Evolutionary conservation across 2,797 vertebrate genomes (phyloP).

Genomic region (Lutjanus argentimaculatus): DNA sequence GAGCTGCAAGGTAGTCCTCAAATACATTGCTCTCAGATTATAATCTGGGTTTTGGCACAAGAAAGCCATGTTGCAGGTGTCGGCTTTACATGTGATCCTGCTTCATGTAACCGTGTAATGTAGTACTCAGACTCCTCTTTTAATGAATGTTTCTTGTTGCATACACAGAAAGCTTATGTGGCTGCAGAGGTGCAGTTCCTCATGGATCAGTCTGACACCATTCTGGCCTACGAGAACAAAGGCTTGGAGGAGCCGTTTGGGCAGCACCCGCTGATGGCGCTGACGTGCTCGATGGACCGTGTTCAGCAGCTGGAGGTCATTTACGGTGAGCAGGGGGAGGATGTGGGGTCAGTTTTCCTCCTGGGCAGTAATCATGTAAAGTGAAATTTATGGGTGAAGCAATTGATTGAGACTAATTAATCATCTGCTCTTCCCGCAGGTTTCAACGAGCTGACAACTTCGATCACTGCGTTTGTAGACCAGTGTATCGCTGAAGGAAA

Average conservation of each 20-base stretch:
- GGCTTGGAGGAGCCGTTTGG: slow-evolving; percentile 89
- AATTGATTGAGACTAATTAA: slow-evolving; percentile 32
- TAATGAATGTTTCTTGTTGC: slow-evolving; percentile 12
- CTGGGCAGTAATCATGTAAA: slow-evolving; percentile 9
- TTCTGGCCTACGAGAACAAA: slow-evolving; percentile 94
- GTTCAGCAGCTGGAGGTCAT: slow-evolving; percentile 97
- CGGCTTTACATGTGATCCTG: slow-evolving; percentile 14
- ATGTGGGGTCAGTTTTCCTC: slow-evolving; percentile 5
- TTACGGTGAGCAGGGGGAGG: slow-evolving; percentile 87
- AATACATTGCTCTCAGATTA: not conserved
- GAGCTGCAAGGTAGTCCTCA: slow-evolving; percentile 89
- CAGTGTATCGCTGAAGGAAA: slow-evolving; percentile 93
- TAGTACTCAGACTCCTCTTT: not conserved
- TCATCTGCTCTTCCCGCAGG: slow-evolving; percentile 79
- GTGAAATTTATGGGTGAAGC: slow-evolving; percentile 15
- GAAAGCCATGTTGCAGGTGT: not conserved
- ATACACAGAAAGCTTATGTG: slow-evolving; percentile 88
- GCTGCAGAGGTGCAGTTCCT: slow-evolving; percentile 92
- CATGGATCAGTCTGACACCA: slow-evolving; percentile 93
- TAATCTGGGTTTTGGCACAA: slow-evolving; percentile 17
- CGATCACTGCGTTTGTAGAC: slow-evolving; percentile 91
- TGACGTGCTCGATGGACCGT: slow-evolving; percentile 90
- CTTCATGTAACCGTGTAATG: not conserved
- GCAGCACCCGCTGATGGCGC: slow-evolving; percentile 91
- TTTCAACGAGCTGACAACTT: slow-evolving; percentile 92